A percentile compares a stretch with the other conserved stretches of the same genome.
phyloP scores from a whole-genome alignment of 2,113 vertebrate species.

The Clarias macrocephalus region DNA sequence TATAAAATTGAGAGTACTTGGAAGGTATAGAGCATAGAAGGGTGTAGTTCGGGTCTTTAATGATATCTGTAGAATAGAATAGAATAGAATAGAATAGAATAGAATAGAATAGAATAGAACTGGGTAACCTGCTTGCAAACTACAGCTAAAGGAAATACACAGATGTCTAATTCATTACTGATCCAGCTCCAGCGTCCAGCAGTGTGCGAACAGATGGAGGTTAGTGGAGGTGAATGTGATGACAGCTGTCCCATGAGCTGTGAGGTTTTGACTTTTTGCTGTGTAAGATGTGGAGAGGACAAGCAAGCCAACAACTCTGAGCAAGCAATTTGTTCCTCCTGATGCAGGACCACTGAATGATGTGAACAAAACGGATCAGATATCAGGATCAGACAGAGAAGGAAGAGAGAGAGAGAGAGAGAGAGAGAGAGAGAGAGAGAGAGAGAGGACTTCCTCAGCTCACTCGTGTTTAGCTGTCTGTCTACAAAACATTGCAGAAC shows the following conservation, averaged over 20 bases:
- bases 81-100: no score
- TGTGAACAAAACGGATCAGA: not conserved
- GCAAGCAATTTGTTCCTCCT: not conserved
- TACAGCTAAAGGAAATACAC: not conserved
- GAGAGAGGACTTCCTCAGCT: not conserved
- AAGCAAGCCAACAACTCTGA: not conserved
- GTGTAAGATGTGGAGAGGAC: not conserved
- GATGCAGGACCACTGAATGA: not conserved
- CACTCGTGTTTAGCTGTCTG: not conserved
- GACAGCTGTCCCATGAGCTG: not conserved
- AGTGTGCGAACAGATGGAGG: not conserved
- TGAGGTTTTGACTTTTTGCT: not conserved
- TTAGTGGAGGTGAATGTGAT: not conserved
- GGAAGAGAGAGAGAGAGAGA: not conserved
- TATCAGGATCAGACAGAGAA: not conserved
- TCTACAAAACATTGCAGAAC: not conserved
- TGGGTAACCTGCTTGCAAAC: not conserved
- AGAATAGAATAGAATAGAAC: not conserved
- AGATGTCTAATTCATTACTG: not conserved
- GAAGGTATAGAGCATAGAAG: not conserved
- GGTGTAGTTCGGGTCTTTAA: not conserved
- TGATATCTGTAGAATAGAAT: not conserved
- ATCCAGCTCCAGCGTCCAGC: not conserved
- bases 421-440: constrained; percentile 41
- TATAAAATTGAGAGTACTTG: not conserved